Percentiles rank a stretch among this genome's conserved stretches.
These are phyloP conservation scores for Pristionchus arcanus DNA, from an alignment of 2,888 invertebrate genomes.

Conservation along the genomic window DNA sequence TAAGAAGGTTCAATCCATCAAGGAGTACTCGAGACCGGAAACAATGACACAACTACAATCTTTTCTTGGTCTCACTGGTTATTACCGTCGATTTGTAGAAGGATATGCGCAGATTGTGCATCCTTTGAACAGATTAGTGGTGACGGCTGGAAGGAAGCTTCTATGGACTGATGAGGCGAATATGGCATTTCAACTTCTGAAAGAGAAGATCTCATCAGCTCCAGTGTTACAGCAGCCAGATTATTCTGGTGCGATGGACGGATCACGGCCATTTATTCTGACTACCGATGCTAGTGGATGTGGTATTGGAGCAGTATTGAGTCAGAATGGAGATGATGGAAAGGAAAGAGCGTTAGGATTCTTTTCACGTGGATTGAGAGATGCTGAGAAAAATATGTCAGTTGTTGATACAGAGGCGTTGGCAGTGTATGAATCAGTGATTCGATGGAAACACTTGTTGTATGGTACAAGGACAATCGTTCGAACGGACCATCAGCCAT, in stretches of 20 bases:
- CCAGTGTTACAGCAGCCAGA: conserved; percentile 56
- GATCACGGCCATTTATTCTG: no score
- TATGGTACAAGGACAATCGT: conserved; percentile 54
- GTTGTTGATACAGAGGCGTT: conserved; percentile 56
- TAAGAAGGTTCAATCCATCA: no score
- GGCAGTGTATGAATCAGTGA: conserved; percentile 57
- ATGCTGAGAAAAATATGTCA: conserved; percentile 59
- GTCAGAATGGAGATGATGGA: conserved; percentile 48
- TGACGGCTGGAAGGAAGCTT: conserved; percentile 57
- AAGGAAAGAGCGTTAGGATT: conserved; percentile 59
- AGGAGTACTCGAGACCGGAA: no score
- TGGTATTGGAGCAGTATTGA: no score
- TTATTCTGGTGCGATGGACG: no score
- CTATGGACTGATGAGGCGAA: conserved; percentile 59
- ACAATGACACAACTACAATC: no score
- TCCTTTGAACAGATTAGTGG: conserved; percentile 26
- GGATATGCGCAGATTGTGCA: neutral
- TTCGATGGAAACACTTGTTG: conserved; percentile 58
- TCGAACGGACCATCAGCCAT: conserved; percentile 59
- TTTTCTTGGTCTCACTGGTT: no score
- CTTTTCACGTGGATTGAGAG: conserved; percentile 56
- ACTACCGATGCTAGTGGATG: no score
- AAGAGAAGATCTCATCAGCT: conserved; percentile 43
- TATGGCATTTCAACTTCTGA: conserved; percentile 59
- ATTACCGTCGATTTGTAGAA: neutral